A percentile compares a stretch with the other conserved stretches of the same genome.
phyloP scores from a whole-genome alignment of 2,113 vertebrate species.

The Equus quagga region DNA sequence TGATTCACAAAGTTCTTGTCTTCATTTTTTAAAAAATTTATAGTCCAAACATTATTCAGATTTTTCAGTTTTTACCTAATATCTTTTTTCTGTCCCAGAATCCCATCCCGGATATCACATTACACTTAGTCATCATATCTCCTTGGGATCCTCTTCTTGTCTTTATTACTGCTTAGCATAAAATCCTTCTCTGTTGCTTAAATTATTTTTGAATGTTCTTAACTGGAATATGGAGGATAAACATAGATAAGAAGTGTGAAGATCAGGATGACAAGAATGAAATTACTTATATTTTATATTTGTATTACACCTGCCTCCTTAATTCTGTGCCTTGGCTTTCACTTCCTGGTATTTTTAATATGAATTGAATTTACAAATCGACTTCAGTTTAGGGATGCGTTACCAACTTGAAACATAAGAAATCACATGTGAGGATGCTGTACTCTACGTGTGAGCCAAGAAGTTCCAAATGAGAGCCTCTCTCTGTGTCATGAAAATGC shows the following conservation, averaged over 20 bases:
- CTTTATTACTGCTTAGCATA: conserved; percentile 55
- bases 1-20: conserved; percentile 64
- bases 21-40: background rate
- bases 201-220: conserved; percentile 81
- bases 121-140: background rate
- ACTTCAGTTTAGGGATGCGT: conserved; percentile 50
- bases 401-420: conserved; percentile 55
- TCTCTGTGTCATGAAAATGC: conserved; percentile 24
- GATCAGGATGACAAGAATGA: conserved; percentile 70
- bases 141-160: background rate
- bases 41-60: background rate
- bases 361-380: conserved; percentile 53
- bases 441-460: background rate
- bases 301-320: conserved; percentile 70
- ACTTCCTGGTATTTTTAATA: conserved; percentile 67
- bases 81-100: conserved; percentile 13
- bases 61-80: conserved; percentile 26
- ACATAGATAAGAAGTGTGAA: conserved; percentile 77
- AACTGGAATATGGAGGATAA: conserved; percentile 70
- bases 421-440: background rate
- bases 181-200: conserved; percentile 70
- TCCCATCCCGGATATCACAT: background rate
- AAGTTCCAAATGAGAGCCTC: background rate
- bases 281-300: conserved; percentile 75
- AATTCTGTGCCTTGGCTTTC: conserved; percentile 69